phyloP scores from a whole-genome alignment of 2,113 vertebrate species.

The Phylloscopus trochilus region DNA sequence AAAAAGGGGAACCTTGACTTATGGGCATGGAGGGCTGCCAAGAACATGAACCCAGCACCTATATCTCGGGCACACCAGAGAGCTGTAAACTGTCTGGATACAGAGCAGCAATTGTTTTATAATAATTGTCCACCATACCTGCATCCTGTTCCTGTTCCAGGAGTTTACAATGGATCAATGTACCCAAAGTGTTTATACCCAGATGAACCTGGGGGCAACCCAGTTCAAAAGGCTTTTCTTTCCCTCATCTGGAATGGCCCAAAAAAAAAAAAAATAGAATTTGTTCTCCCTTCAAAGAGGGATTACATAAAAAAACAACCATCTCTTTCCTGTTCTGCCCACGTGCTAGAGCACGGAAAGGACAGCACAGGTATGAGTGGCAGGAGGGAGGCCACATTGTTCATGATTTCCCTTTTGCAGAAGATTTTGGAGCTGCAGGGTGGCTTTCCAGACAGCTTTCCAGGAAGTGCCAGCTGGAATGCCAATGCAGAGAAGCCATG shows the following conservation, averaged over 20 bases:
- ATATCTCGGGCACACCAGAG: slow-evolving; percentile 11
- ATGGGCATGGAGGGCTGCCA: neutral
- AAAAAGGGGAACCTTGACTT: neutral
- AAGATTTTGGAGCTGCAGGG: neutral
- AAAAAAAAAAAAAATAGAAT: neutral
- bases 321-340: neutral
- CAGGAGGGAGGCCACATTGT: neutral
- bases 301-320: neutral
- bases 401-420: neutral
- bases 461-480: slow-evolving; percentile 43
- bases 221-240: neutral
- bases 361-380: neutral
- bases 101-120: slow-evolving; percentile 40
- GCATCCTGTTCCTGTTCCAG: slow-evolving; percentile 65
- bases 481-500: neutral
- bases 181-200: neutral
- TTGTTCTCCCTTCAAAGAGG: neutral
- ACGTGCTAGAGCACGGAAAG: neutral
- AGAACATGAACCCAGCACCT: slow-evolving; percentile 19
- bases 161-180: slow-evolving; percentile 49
- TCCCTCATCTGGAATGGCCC: neutral
- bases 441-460: slow-evolving; percentile 32
- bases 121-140: slow-evolving; percentile 40
- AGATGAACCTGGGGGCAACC: neutral
- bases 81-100: slow-evolving; percentile 40